Conservation (phyloP, 1,140 invertebrate genomes). For the Epicauta chinensis region DNA sequence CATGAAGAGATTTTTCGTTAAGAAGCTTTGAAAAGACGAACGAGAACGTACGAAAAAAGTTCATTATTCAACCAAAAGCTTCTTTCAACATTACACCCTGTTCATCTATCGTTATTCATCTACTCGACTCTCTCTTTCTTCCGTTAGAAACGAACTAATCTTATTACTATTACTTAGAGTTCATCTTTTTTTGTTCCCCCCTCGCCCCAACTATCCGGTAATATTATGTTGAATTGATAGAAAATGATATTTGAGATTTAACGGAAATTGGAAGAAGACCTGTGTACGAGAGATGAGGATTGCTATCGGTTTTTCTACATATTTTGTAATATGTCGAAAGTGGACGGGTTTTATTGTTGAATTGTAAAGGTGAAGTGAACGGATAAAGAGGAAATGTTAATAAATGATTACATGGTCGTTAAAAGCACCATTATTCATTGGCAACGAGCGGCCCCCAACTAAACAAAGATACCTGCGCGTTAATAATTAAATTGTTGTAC, state of each 20-base stretch:
- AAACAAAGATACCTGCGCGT: conserved; percentile 12
- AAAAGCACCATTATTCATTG: conserved; percentile 19
- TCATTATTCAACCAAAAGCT: conserved; percentile 8
- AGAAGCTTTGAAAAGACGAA: conserved; percentile 2
- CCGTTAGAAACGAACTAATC: too few relatives aligned
- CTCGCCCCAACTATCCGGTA: too few relatives aligned
- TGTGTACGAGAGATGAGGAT: not conserved
- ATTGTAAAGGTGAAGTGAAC: not conserved
- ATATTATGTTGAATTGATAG: too few relatives aligned
- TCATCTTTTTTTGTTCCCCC: too few relatives aligned
- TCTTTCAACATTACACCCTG: too few relatives aligned
- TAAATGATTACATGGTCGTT: conserved; percentile 22
- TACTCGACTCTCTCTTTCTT: too few relatives aligned
- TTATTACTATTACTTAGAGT: too few relatives aligned
- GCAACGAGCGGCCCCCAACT: conserved; percentile 11
- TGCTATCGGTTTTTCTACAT: too few relatives aligned
- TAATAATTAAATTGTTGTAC: conserved; percentile 22
- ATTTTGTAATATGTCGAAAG: too few relatives aligned
- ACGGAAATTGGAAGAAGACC: not conserved
- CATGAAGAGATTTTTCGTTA: conserved; percentile 7
- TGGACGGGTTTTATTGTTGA: too few relatives aligned
- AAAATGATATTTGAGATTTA: too few relatives aligned
- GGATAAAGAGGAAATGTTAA: conserved; percentile 14
- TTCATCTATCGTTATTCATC: too few relatives aligned
- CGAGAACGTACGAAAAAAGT: not conserved